Conservation (phyloP, 2,888 invertebrate species). For the Phengaris alcon region DNA sequence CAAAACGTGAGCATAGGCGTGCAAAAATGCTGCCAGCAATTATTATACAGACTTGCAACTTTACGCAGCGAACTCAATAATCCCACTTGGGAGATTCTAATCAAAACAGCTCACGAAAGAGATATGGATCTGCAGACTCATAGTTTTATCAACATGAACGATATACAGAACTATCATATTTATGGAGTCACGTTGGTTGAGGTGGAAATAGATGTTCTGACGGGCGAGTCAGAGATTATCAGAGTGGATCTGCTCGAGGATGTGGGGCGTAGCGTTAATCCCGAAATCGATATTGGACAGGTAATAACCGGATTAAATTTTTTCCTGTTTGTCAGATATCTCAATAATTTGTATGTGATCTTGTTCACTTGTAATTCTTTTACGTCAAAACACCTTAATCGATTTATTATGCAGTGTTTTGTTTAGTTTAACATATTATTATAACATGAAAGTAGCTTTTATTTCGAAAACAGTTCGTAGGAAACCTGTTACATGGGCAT, state of each 20-base stretch:
- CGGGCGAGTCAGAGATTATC: slow-evolving; percentile 82
- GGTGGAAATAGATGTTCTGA: slow-evolving; percentile 86
- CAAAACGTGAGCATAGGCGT: slow-evolving; percentile 53
- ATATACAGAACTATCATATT: slow-evolving; percentile 73
- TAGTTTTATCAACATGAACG: slow-evolving; percentile 65
- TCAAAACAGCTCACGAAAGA: slow-evolving; percentile 67
- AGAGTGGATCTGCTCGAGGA: slow-evolving; percentile 85
- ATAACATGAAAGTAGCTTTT: no score
- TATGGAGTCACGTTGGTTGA: slow-evolving; percentile 81
- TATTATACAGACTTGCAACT: slow-evolving; percentile 52
- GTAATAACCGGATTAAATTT: slow-evolving; percentile 44
- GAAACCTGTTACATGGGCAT: no score
- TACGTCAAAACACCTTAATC: no score
- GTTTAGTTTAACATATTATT: no score
- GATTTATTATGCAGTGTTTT: no score
- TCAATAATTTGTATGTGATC: neutral
- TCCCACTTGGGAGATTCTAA: slow-evolving; percentile 77
- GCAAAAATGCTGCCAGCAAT: slow-evolving; percentile 44
- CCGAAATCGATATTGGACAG: slow-evolving; percentile 85
- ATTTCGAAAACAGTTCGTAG: no score
- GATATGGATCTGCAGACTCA: slow-evolving; percentile 76
- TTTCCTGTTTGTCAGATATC: neutral
- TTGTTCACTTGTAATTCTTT: neutral
- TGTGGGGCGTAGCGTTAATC: slow-evolving; percentile 83
- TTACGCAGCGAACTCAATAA: slow-evolving; percentile 68